Evolutionary conservation across 2,888 invertebrate species (phyloP).

Genomic region (Bugula neritina): DNA sequence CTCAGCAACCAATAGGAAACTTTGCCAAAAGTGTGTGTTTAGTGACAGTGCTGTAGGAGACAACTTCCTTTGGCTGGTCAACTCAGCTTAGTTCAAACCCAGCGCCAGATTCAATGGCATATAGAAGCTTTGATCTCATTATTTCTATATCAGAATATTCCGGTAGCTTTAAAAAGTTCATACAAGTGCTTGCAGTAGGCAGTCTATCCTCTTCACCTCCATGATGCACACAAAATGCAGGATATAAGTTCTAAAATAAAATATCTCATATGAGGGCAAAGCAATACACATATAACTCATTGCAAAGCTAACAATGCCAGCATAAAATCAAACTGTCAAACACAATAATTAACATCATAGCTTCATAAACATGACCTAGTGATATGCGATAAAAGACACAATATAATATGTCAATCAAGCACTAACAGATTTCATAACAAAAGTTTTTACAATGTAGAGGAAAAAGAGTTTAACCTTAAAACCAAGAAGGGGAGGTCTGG

Average conservation of each 20-base stretch:
- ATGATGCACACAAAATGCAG: slow-evolving; percentile 91
- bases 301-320: no score
- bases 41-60: no score
- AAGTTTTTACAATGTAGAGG: neutral
- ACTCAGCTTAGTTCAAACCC: slow-evolving; percentile 77
- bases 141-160: slow-evolving; percentile 73
- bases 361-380: neutral
- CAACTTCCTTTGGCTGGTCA: neutral
- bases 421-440: neutral
- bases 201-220: slow-evolving; percentile 79
- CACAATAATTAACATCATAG: neutral
- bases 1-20: no score
- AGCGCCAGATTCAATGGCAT: slow-evolving; percentile 88
- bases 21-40: no score
- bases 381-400: neutral
- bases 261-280: no score
- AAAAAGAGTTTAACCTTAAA: slow-evolving; percentile 73
- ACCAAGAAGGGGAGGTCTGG: slow-evolving; percentile 88
- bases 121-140: slow-evolving; percentile 75
- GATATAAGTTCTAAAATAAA: slow-evolving; percentile 74
- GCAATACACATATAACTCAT: neutral
- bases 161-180: slow-evolving; percentile 93
- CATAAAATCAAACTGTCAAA: neutral
- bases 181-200: slow-evolving; percentile 94
- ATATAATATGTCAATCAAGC: no score